Percentiles rank a stretch among this genome's conserved stretches.
Evolutionary conservation across 2,797 vertebrate genomes (phyloP).

Genomic region (Percopsis omiscomaycus): DNA sequence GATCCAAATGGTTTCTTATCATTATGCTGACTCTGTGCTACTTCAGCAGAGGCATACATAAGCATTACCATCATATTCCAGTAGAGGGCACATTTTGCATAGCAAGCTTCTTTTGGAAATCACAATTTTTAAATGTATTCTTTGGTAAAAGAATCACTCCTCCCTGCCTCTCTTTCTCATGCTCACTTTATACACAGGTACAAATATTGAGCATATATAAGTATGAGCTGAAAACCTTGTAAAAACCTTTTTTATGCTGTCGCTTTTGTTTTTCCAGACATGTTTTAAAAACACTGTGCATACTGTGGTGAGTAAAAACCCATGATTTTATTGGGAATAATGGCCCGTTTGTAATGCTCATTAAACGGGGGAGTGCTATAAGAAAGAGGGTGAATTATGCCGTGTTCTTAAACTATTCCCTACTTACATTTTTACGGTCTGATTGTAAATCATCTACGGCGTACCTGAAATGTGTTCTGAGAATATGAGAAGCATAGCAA

Average conservation of each 20-base stretch:
- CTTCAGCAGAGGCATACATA: neutral
- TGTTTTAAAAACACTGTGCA: slow-evolving; percentile 12
- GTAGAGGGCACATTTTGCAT: slow-evolving; percentile 67
- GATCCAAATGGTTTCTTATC: neutral
- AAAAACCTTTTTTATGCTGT: slow-evolving; percentile 4
- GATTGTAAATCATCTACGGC: slow-evolving; percentile 52
- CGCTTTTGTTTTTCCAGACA: slow-evolving; percentile 13
- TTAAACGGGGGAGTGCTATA: slow-evolving; percentile 9
- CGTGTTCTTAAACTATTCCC: slow-evolving; percentile 40
- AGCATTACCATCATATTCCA: slow-evolving; percentile 55
- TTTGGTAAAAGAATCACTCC: neutral
- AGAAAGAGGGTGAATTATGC: slow-evolving; percentile 26
- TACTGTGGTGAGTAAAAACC: slow-evolving; percentile 16
- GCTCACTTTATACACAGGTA: slow-evolving; percentile 6
- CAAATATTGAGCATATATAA: slow-evolving; percentile 15
- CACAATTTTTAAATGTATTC: slow-evolving; percentile 18
- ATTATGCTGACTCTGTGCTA: neutral
- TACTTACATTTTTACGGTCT: slow-evolving; percentile 41
- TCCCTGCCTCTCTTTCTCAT: neutral
- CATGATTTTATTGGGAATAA: slow-evolving; percentile 23
- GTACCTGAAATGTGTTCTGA: slow-evolving; percentile 41
- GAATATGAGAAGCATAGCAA: slow-evolving; percentile 47
- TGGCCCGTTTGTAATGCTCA: slow-evolving; percentile 7
- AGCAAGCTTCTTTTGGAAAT: slow-evolving; percentile 21
- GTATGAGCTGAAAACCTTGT: slow-evolving; percentile 2